Evolutionary conservation across 1,140 invertebrate species (phyloP), one percentile per base, ranked within the genome.

Genomic region (Helicoverpa zea): DNA sequence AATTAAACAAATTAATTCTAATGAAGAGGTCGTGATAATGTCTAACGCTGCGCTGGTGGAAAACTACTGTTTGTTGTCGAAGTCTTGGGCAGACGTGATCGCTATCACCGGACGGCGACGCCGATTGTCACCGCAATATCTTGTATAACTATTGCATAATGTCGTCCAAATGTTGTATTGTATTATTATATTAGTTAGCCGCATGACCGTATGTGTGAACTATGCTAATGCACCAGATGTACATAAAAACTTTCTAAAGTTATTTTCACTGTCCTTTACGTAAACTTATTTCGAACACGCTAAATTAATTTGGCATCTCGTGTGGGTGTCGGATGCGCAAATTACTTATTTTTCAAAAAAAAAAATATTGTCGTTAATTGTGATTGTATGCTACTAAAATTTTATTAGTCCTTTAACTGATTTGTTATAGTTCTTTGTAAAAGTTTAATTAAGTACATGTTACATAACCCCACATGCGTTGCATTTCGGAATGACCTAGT

Each of bases 221-320:
- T 85, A 86, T 82, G 87, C 86, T 91, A 92, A 91, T 84, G 79
- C 84, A 77, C 58, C 18, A 85, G 82, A 76, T 76, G 82, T 83
- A 83, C 86, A 84, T 29, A 59, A 56, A 16, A 80, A 90, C 89
- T 91, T 92, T 91, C 89, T 84, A 82, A 70, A 77, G 7, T 61
- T 79, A 79, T 83, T 86, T 86, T 87, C 84, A 72, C 83, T 74
- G 52, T 66, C 49, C 30, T 85, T 81, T 83, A 82, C 75, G 80
- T 84, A 84, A 86, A 75, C 11, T 66, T 43, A 75, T 59, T 47
- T 58, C 72, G 23, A 14, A 35, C 29, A n/a, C 30, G 23, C 35
- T 59, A 23, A 16, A 14, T 14, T 49, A 10, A 49, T 51, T 14
- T 70, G 49, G 49, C 18, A 70, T 29, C 30, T 14, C 5, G 18